phyloP scores from a whole-genome alignment of 2,797 vertebrate species.

The Philypnodon macrostomus region DNA sequence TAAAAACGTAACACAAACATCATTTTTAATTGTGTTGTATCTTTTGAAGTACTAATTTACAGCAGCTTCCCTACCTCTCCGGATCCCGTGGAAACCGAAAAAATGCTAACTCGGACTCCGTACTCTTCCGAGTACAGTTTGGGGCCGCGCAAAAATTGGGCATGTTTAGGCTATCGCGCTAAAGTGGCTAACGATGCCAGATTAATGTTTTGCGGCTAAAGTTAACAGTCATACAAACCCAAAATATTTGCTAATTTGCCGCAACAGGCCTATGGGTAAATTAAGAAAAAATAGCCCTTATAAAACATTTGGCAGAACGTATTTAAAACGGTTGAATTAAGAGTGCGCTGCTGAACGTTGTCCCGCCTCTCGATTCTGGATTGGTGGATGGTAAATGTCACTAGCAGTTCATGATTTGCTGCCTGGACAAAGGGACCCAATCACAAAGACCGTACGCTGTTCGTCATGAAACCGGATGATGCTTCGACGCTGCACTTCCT shows the following conservation, averaged over 20 bases:
- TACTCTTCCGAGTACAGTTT: conserved; percentile 86
- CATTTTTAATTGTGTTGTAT: too few species aligned
- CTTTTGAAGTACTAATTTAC: too few species aligned
- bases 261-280: background rate
- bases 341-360: background rate
- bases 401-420: background rate
- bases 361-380: conserved; percentile 12
- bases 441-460: background rate
- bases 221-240: background rate
- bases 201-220: background rate
- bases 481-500: background rate
- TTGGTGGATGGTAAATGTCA: background rate
- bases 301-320: background rate
- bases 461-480: background rate
- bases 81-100: conserved; percentile 85
- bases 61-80: conserved; percentile 67
- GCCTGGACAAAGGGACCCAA: background rate
- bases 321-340: conserved; percentile 21
- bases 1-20: background rate
- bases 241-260: background rate
- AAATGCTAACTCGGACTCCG: conserved; percentile 83
- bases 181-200: conserved; percentile 36
- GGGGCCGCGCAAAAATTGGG: conserved; percentile 88
- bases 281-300: background rate
- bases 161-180: conserved; percentile 69